Conservation (phyloP, 37 sponge, comb jelly and placozoan genomes). For the Aplysina aerophoba region DNA sequence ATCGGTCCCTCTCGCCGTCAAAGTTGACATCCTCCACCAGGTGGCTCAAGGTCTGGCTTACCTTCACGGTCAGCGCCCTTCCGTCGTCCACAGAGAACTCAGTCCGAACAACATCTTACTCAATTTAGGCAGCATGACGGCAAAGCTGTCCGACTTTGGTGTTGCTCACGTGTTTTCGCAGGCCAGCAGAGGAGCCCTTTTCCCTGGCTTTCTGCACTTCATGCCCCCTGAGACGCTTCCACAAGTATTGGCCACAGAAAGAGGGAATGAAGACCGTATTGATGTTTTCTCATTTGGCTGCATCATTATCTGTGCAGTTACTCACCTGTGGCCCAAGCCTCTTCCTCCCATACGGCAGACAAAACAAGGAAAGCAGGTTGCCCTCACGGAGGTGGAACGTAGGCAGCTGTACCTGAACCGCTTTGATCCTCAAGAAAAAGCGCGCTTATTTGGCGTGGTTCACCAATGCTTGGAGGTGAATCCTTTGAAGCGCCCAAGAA, state of each 20-base stretch:
- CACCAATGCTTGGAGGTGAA: constrained; percentile 38
- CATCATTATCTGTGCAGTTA: constrained; percentile 44
- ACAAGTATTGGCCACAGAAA: not conserved
- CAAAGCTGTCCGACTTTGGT: constrained; percentile 72
- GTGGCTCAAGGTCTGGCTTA: constrained; percentile 54
- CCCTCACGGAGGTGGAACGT: constrained; percentile 50
- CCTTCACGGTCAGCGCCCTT: constrained; percentile 47
- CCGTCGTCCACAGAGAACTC: constrained; percentile 64
- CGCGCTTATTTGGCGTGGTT: not conserved
- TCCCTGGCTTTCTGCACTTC: constrained; percentile 22
- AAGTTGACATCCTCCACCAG: constrained; percentile 42
- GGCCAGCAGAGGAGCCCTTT: not conserved
- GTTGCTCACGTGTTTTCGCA: constrained; percentile 46
- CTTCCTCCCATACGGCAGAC: not conserved
- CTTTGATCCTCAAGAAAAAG: not conserved
- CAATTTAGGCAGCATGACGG: constrained; percentile 33
- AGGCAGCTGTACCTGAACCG: constrained; percentile 30
- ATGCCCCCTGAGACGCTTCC: constrained; percentile 42
- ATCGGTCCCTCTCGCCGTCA: constrained; percentile 26
- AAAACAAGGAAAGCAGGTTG: not conserved
- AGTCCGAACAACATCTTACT: constrained; percentile 56
- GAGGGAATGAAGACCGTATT: constrained; percentile 4
- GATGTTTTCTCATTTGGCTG: constrained; percentile 72
- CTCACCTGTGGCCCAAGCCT: constrained; percentile 41
- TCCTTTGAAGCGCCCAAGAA: constrained; percentile 27